Percentiles rank a stretch among this genome's conserved stretches.
Conservation (phyloP, 2,888 invertebrate genomes). For the Leptura quadrifasciata region DNA sequence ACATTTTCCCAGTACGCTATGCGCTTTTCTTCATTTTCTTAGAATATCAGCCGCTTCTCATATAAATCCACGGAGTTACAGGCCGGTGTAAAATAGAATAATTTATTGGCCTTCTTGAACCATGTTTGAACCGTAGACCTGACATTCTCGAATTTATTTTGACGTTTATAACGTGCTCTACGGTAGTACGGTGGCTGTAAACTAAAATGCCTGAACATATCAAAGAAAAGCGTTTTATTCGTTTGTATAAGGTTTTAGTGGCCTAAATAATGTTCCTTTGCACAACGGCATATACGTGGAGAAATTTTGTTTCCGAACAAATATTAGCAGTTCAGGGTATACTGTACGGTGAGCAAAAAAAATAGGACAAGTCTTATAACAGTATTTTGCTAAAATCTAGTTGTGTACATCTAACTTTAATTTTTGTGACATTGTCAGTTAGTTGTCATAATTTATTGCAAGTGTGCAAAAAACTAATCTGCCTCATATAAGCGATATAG, state of each 20-base stretch:
- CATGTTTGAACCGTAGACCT: slow-evolving; percentile 54
- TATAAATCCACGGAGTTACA: slow-evolving; percentile 53
- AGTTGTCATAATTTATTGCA: too few species aligned
- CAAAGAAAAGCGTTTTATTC: slow-evolving; percentile 27
- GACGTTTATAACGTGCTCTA: slow-evolving; percentile 49
- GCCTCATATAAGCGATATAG: too few species aligned
- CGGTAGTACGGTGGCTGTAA: slow-evolving; percentile 36
- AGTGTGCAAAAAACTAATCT: too few species aligned
- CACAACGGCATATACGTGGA: neutral
- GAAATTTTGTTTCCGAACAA: neutral
- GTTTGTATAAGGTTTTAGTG: neutral
- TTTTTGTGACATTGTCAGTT: too few species aligned
- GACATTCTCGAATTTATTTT: slow-evolving; percentile 59
- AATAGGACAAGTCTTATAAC: too few species aligned
- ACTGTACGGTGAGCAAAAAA: too few species aligned
- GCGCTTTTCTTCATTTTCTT: slow-evolving; percentile 12
- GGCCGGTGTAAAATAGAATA: slow-evolving; percentile 56
- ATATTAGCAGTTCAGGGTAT: too few species aligned
- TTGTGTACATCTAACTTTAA: too few species aligned
- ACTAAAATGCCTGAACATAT: slow-evolving; percentile 23
- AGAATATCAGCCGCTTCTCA: slow-evolving; percentile 28
- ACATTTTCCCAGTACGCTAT: slow-evolving; percentile 10
- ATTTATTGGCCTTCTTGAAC: slow-evolving; percentile 54
- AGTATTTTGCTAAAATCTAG: too few species aligned
- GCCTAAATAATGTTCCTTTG: neutral